Percentiles rank a stretch among this genome's conserved stretches.
These are phyloP conservation scores for Eupristina koningsbergeri DNA, from an alignment of 1,140 invertebrate species.

Conservation along the genomic window DNA sequence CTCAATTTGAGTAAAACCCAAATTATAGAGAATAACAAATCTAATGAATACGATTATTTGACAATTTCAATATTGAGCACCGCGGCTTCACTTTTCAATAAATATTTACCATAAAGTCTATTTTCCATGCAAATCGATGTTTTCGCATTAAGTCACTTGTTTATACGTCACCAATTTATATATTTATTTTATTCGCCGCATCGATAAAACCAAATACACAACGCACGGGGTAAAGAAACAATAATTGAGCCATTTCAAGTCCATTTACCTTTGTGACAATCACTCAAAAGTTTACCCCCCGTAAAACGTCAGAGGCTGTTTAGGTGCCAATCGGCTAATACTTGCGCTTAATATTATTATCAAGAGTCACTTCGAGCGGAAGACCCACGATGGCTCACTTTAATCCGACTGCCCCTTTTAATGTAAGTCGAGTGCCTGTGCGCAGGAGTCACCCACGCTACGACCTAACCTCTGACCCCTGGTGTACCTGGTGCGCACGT, in stretches of 20 bases:
- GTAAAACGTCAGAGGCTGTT: not conserved
- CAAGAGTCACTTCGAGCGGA: conserved; percentile 31
- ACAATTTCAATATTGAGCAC: conserved; percentile 14
- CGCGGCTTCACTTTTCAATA: conserved; percentile 2
- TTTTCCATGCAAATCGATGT: conserved; percentile 26
- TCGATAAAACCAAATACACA: not conserved
- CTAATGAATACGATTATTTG: not conserved
- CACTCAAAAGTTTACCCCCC: conserved; percentile 1
- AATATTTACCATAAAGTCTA: conserved; percentile 15
- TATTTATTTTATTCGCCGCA: conserved; percentile 17
- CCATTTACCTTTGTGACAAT: conserved; percentile 16
- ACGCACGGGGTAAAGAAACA: not conserved
- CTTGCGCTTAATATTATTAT: conserved; percentile 47
- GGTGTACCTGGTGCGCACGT: not conserved
- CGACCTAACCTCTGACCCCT: not conserved
- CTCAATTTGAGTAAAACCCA: conserved; percentile 5
- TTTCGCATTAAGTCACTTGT: not conserved
- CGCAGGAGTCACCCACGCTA: conserved; percentile 16
- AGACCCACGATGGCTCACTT: conserved; percentile 39
- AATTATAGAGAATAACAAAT: not conserved
- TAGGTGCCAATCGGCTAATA: not conserved
- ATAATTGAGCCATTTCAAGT: conserved; percentile 44
- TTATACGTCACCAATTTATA: not conserved
- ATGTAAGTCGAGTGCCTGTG: conserved; percentile 40
- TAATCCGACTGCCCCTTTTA: conserved; percentile 37